phyloP scores from a whole-genome alignment of 2,113 vertebrate genomes.

The Aviceda subcristata region DNA sequence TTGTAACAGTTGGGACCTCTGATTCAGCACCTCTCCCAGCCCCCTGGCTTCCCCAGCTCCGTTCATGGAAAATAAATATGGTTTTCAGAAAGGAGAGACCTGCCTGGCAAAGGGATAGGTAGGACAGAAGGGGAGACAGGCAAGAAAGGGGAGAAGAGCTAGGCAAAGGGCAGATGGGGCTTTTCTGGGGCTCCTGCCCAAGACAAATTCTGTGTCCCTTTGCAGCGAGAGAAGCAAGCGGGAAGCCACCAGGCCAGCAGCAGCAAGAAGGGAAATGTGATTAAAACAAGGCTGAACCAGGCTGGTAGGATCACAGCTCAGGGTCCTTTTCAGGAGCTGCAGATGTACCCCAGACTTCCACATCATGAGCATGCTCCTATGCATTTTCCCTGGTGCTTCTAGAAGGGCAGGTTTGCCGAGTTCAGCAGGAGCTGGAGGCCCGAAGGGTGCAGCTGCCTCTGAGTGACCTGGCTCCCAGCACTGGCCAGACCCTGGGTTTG shows the following conservation, averaged over 20 bases:
- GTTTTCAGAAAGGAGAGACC: not conserved
- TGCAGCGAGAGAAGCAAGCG: not conserved
- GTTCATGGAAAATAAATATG: not conserved
- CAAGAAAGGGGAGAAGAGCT: not conserved
- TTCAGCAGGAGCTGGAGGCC: not conserved
- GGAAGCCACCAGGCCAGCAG: not conserved
- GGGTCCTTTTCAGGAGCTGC: not conserved
- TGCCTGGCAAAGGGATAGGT: not conserved
- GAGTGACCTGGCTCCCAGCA: not conserved
- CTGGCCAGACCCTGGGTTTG: not conserved
- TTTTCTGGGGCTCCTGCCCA: not conserved
- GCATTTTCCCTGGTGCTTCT: not conserved
- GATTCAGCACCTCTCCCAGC: not conserved
- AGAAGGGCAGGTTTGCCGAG: not conserved
- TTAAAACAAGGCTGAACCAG: not conserved
- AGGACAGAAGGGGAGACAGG: not conserved
- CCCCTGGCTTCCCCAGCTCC: not conserved
- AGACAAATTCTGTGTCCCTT: not conserved
- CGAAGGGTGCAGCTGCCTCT: not conserved
- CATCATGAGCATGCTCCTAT: not conserved
- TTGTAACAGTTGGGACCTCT: not conserved
- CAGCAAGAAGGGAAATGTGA: not conserved
- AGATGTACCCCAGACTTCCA: not conserved
- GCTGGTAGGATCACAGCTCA: not conserved
- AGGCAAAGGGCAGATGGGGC: not conserved